Evolutionary conservation across 2,113 vertebrate species (phyloP).

Genomic region (Epinephelus fuscoguttatus): DNA sequence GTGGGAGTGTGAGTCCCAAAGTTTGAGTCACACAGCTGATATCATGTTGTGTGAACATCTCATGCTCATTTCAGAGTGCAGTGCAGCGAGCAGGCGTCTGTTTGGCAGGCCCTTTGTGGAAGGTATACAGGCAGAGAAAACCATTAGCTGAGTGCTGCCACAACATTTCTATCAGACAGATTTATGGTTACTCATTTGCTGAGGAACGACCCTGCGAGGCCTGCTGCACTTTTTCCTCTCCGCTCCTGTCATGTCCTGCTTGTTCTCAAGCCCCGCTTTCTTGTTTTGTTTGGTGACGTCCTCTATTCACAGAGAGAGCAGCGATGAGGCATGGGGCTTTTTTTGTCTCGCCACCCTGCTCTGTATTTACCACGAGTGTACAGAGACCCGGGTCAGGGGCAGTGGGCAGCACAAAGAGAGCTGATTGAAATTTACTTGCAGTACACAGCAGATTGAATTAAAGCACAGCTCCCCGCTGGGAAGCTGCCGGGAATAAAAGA

Average conservation of each 20-base stretch:
- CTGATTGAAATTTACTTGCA: conserved; percentile 47
- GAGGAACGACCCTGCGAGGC: conserved; percentile 30
- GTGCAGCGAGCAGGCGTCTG: not conserved
- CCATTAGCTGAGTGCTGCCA: conserved; percentile 54
- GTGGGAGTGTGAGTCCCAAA: conserved; percentile 27
- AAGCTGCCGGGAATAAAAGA: conserved; percentile 46
- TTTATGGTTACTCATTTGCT: conserved; percentile 47
- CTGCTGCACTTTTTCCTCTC: conserved; percentile 16
- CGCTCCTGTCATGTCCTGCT: conserved; percentile 24
- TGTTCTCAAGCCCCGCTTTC: not conserved
- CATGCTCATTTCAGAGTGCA: conserved; percentile 23
- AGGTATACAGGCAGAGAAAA: conserved; percentile 38
- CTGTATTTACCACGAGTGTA: conserved; percentile 12
- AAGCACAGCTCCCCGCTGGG: conserved; percentile 23
- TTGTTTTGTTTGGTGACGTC: conserved; percentile 17
- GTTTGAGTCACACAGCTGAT: conserved; percentile 46
- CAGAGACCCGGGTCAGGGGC: conserved; percentile 32
- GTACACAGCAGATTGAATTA: conserved; percentile 65
- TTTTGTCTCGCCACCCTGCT: conserved; percentile 15
- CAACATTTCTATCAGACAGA: conserved; percentile 53
- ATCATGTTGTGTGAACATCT: conserved; percentile 37
- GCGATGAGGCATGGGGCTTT: conserved; percentile 4
- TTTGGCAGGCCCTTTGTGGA: conserved; percentile 14
- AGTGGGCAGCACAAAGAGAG: not conserved
- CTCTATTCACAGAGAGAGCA: conserved; percentile 27